These are phyloP conservation scores for Ashinkailepas kermadecensis DNA, from an alignment of 2,888 invertebrate species.

Conservation along the genomic window DNA sequence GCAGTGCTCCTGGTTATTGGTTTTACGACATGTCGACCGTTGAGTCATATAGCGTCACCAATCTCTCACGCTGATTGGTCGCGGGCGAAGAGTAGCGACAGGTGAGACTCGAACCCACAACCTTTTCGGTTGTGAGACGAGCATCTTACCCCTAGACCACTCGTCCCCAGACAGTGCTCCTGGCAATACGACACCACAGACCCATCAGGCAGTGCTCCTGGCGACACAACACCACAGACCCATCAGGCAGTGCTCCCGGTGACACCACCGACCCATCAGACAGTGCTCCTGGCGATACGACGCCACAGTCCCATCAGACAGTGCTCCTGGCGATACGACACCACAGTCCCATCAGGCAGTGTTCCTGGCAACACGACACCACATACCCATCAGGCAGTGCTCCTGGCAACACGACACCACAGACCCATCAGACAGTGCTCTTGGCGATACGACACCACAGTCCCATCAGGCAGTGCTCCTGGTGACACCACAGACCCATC, in stretches of 20 bases:
- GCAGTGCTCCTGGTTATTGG: too few relatives aligned
- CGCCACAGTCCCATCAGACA: conserved; percentile 75
- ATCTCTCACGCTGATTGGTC: too few relatives aligned
- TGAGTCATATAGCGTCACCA: too few relatives aligned
- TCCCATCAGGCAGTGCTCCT: conserved; percentile 96
- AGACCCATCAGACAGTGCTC: conserved; percentile 95
- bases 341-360: conserved; percentile 81
- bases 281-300: conserved; percentile 67
- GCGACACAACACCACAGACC: conserved; percentile 26
- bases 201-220: conserved; percentile 96
- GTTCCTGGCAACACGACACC: conserved; percentile 53
- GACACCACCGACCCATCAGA: too few relatives aligned
- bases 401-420: conserved; percentile 49
- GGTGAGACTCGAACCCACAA: too few relatives aligned
- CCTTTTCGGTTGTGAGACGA: too few relatives aligned
- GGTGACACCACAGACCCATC: too few relatives aligned
- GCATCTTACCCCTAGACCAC: too few relatives aligned
- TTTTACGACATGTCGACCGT: too few relatives aligned
- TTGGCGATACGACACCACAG: conserved; percentile 38
- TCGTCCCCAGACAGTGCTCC: conserved; percentile 93
- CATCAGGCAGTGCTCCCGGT: too few relatives aligned
- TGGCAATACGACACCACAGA: conserved; percentile 36
- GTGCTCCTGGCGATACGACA: conserved; percentile 58
- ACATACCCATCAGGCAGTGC: conserved; percentile 95
- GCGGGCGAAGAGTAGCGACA: too few relatives aligned